Evolutionary conservation across 1,140 invertebrate species (phyloP).

Genomic region (Drosophila elegans): DNA sequence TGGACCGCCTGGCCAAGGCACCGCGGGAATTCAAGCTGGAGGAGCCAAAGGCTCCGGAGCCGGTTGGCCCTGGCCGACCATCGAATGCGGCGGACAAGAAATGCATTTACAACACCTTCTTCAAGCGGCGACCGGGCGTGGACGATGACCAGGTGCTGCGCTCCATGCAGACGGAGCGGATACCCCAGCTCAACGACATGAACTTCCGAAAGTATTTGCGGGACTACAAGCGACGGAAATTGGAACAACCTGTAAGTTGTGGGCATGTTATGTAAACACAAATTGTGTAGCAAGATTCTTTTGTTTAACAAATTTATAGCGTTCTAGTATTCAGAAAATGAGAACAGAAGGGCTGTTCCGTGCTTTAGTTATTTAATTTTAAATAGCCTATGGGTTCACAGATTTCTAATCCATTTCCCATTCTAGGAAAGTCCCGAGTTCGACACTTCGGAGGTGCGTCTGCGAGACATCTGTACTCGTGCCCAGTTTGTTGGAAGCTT

Average conservation of each 20-base stretch:
- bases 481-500: constrained; percentile 79
- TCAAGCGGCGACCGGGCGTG: constrained; percentile 58
- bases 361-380: too few species aligned
- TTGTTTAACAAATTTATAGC: too few species aligned
- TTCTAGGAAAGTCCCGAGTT: constrained; percentile 84
- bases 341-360: too few species aligned
- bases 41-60: constrained; percentile 41
- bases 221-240: constrained; percentile 88
- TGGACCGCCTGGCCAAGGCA: constrained; percentile 31
- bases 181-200: constrained; percentile 86
- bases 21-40: constrained; percentile 42
- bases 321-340: too few species aligned
- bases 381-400: too few species aligned
- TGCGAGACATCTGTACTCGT: constrained; percentile 75
- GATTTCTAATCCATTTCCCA: neutral
- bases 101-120: constrained; percentile 78
- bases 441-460: constrained; percentile 79
- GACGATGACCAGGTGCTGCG: constrained; percentile 70
- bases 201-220: constrained; percentile 88
- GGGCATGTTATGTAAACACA: too few species aligned
- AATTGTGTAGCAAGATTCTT: too few species aligned
- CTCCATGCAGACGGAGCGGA: constrained; percentile 53
- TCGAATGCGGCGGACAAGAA: constrained; percentile 76
- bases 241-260: constrained; percentile 86
- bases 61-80: constrained; percentile 26